phyloP scores from a whole-genome alignment of 1,140 invertebrate genomes.

The Tetranychus cinnabarinus region DNA sequence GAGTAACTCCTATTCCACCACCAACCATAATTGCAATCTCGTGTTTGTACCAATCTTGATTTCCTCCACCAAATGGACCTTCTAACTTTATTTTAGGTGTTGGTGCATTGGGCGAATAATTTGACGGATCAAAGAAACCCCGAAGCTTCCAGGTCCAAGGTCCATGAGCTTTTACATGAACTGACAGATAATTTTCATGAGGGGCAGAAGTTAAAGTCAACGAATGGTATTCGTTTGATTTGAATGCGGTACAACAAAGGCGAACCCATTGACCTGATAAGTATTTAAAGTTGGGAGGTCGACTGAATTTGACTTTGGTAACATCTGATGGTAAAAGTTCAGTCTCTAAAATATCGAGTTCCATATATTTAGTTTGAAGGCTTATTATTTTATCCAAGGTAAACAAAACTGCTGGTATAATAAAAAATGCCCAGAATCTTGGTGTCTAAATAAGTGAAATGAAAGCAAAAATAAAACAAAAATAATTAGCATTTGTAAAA shows the following conservation, averaged over 20 bases:
- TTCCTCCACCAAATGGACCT: conserved; percentile 93
- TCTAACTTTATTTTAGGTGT: conserved; percentile 47
- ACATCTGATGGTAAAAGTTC: conserved; percentile 72
- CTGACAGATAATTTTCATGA: conserved; percentile 86
- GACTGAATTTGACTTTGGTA: conserved; percentile 30
- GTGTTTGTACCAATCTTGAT: conserved; percentile 98
- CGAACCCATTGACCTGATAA: conserved; percentile 68
- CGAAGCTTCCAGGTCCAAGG: conserved; percentile 98
- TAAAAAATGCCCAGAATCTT: conserved; percentile 86
- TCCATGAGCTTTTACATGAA: conserved; percentile 93
- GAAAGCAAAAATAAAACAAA: background rate
- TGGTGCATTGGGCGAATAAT: conserved; percentile 16
- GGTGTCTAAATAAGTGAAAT: conserved; percentile 23
- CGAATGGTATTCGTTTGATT: conserved; percentile 81
- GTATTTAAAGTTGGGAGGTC: conserved; percentile 89
- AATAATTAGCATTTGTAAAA: background rate
- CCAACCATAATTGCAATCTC: conserved; percentile 96
- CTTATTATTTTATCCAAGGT: conserved; percentile 79
- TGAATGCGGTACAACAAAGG: conserved; percentile 72
- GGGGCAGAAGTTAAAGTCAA: conserved; percentile 95
- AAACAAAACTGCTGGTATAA: conserved; percentile 71
- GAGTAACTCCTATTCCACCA: conserved; percentile 94
- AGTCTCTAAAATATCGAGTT: conserved; percentile 79
- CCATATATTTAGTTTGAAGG: conserved; percentile 69
- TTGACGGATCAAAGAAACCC: conserved; percentile 89